Evolutionary conservation across 2,888 invertebrate genomes (phyloP).

Genomic region (Scaptomyza reducta): DNA sequence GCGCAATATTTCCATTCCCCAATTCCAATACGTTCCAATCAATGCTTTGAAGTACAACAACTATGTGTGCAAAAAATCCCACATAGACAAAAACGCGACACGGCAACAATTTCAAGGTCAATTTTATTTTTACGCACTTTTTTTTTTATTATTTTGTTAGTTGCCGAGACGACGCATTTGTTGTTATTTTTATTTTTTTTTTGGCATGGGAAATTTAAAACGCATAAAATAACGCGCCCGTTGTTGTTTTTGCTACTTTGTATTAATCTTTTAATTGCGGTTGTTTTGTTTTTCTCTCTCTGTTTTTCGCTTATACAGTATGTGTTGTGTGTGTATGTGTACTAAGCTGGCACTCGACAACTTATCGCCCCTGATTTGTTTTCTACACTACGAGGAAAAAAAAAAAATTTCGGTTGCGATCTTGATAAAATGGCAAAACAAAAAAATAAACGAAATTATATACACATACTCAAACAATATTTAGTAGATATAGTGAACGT

Average conservation of each 20-base stretch:
- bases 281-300: conserved; percentile 61
- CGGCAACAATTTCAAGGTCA: conserved; percentile 65
- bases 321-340: conserved; percentile 46
- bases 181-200: conserved; percentile 20
- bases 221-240: conserved; percentile 64
- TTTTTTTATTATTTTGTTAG: conserved; percentile 9
- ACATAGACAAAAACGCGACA: conserved; percentile 9
- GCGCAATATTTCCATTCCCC: conserved; percentile 16
- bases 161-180: not conserved
- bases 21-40: conserved; percentile 25
- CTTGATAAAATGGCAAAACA: conserved; percentile 65
- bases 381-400: conserved; percentile 53
- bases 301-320: conserved; percentile 1
- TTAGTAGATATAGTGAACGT: conserved; percentile 33
- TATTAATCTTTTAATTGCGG: conserved; percentile 77
- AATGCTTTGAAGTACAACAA: conserved; percentile 5
- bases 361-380: conserved; percentile 74
- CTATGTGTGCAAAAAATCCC: not conserved
- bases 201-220: conserved; percentile 75
- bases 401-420: conserved; percentile 55
- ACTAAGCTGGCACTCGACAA: conserved; percentile 66
- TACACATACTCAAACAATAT: conserved; percentile 9
- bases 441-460: conserved; percentile 41
- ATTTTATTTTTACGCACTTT: conserved; percentile 77
- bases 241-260: conserved; percentile 32